Evolutionary conservation across 2,797 vertebrate genomes (phyloP).

Genomic region (Rhinophrynus dorsalis): DNA sequence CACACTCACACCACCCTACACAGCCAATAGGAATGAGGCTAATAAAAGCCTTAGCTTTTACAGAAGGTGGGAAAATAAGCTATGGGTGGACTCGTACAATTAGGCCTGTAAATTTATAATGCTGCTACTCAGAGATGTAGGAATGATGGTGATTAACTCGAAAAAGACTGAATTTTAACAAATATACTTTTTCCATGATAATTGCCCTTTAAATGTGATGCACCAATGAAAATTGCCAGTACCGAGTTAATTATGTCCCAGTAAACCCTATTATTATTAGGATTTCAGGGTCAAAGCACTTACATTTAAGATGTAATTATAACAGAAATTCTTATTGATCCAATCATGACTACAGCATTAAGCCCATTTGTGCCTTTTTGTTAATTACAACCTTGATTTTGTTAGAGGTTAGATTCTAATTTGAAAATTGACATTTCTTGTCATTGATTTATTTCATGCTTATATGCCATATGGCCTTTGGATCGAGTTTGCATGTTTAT

Average conservation of each 20-base stretch:
- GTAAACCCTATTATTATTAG: background rate
- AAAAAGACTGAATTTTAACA: no score
- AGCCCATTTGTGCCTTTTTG: conserved; percentile 33
- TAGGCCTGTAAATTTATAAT: no score
- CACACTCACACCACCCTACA: no score
- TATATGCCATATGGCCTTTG: conserved; percentile 31
- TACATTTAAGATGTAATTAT: conserved; percentile 34
- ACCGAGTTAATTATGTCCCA: conserved; percentile 20
- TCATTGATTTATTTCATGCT: conserved; percentile 35
- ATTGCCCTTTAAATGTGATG: no score
- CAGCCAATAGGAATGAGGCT: no score
- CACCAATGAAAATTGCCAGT: conserved; percentile 4
- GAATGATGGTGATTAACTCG: no score
- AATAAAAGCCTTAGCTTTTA: no score
- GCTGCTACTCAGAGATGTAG: no score
- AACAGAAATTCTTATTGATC: conserved; percentile 35
- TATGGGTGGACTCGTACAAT: no score
- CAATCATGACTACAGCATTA: conserved; percentile 33
- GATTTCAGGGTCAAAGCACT: conserved; percentile 20
- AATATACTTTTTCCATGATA: no score
- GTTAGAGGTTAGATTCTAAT: conserved; percentile 44
- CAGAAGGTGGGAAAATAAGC: no score
- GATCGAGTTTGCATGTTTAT: conserved; percentile 34
- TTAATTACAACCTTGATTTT: conserved; percentile 45
- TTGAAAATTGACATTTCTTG: conserved; percentile 44